Conservation (phyloP, 2,888 invertebrate genomes). For the Limenitis camilla region DNA sequence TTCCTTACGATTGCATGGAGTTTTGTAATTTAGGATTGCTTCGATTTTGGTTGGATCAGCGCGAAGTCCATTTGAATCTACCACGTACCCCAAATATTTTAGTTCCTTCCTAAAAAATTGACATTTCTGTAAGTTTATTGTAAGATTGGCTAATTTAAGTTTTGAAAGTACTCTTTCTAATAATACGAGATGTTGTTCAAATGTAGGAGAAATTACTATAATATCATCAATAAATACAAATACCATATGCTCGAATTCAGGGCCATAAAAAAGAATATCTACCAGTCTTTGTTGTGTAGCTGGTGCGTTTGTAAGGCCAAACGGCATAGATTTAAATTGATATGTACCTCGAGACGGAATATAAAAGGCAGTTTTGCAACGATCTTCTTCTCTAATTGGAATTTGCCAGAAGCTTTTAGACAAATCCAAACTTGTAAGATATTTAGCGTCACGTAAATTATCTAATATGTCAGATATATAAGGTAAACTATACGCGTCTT, state of each 20-base stretch:
- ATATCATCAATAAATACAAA: constrained; percentile 28
- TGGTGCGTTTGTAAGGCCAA: no score
- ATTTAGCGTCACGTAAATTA: constrained; percentile 7
- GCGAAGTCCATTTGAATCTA: constrained; percentile 29
- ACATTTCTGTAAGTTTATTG: constrained; percentile 26
- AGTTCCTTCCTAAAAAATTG: constrained; percentile 26
- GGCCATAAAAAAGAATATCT: constrained; percentile 1
- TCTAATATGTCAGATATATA: constrained; percentile 22
- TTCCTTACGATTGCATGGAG: not conserved
- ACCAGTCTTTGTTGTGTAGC: no score
- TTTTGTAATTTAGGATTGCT: not conserved
- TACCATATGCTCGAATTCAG: constrained; percentile 23
- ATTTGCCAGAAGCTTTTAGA: constrained; percentile 9
- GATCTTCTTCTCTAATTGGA: not conserved
- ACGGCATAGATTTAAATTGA: no score
- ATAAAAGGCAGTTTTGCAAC: constrained; percentile 5
- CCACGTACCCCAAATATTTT: constrained; percentile 24
- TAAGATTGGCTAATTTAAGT: constrained; percentile 22
- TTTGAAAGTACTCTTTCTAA: constrained; percentile 21
- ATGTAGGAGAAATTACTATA: constrained; percentile 19
- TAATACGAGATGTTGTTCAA: constrained; percentile 25
- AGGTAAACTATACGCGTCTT: constrained; percentile 19
- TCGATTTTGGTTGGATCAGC: constrained; percentile 29
- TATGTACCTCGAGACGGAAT: not conserved
- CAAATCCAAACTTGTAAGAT: constrained; percentile 4